Evolutionary conservation across 2,797 vertebrate species (phyloP).

Genomic region (Chiropotes sagulatus): DNA sequence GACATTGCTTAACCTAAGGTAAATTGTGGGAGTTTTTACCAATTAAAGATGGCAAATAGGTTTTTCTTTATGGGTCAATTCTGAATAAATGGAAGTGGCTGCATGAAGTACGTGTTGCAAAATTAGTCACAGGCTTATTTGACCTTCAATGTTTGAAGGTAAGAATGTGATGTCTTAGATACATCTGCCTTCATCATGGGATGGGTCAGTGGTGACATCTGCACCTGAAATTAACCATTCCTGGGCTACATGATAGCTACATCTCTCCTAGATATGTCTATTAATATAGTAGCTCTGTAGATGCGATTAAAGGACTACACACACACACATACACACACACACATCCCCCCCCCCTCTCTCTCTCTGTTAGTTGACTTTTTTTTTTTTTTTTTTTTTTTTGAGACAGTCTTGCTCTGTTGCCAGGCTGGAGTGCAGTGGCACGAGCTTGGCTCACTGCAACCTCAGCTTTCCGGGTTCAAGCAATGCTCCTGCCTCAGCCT

Average conservation of each 20-base stretch:
- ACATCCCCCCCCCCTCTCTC: no score
- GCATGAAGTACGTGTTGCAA: background rate
- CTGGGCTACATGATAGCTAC: background rate
- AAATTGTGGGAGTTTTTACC: background rate
- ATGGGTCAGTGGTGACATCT: background rate
- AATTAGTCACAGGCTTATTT: conserved; percentile 22
- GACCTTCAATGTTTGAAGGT: background rate
- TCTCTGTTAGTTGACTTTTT: background rate
- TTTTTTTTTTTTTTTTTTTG: no score
- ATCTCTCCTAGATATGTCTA: background rate
- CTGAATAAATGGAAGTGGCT: background rate
- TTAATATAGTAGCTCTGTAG: background rate
- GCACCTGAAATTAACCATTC: background rate
- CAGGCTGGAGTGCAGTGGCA: no score
- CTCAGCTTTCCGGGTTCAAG: no score
- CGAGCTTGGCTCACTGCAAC: no score
- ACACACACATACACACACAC: no score
- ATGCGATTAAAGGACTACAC: background rate
- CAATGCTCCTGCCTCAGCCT: no score
- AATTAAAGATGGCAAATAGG: background rate
- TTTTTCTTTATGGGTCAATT: background rate
- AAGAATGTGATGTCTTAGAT: background rate
- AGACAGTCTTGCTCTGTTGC: no score
- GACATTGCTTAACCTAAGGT: background rate
- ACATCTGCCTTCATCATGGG: background rate